Percentiles rank a stretch among this genome's conserved stretches.
Evolutionary conservation across 2,113 vertebrate species (phyloP).

Genomic region (Sinosuthora webbiana): DNA sequence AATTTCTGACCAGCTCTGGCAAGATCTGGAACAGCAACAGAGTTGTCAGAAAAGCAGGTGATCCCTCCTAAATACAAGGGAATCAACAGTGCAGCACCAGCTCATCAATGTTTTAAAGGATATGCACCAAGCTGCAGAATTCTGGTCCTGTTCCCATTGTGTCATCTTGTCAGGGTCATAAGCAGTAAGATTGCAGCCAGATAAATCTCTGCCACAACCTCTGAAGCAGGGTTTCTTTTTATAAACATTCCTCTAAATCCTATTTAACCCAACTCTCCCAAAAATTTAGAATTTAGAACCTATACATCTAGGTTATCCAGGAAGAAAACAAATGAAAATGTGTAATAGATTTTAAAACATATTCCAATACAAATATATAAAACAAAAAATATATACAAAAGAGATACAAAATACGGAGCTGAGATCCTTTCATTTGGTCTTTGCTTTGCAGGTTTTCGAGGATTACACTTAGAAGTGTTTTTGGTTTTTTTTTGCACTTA

Average conservation of each 20-base stretch:
- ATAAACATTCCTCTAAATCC: neutral
- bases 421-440: neutral
- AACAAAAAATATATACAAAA: neutral
- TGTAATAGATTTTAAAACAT: neutral
- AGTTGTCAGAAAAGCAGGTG: neutral
- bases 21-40: neutral
- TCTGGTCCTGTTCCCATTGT: neutral
- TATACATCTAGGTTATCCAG: neutral
- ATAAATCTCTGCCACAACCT: neutral
- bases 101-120: neutral
- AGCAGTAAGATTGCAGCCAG: neutral
- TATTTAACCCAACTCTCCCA: neutral
- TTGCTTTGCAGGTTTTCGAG: neutral
- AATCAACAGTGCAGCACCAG: neutral
- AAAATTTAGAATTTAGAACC: neutral
- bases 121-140: neutral
- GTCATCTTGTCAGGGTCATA: neutral
- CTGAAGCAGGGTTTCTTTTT: neutral
- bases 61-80: neutral
- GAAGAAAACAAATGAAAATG: neutral
- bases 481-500: neutral
- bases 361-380: neutral
- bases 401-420: accelerated
- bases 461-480: neutral
- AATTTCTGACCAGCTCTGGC: neutral